Base-by-base conservation (phyloP, 2,797 vertebrate species). In the Strix occidentalis region DNA sequence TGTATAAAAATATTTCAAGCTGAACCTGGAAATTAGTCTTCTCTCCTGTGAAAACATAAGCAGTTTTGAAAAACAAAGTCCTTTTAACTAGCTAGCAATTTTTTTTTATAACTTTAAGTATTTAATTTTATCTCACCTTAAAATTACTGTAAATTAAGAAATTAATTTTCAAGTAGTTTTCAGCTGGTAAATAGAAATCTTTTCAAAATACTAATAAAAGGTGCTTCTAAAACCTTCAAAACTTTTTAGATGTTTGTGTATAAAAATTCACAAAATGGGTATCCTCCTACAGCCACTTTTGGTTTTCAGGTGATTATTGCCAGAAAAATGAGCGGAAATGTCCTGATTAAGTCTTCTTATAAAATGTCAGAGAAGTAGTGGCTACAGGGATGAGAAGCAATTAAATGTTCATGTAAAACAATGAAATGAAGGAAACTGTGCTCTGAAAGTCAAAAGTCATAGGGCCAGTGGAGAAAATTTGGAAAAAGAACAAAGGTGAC, bases 361-460 rank as follows among this genome's bases (percentile, higher is more conserved):
- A 84, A 93, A 95, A 95, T 92, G 84, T 77, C 88, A 95, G 60
- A 56, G 41, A 89, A 88, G 48, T n/a, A 86, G 70, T 0, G 0
- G 93, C 95, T 90, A 43, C 63, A 84, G 43, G 31, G 84, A 77
- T 70, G 19, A 95, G 74, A 90, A 89, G 70, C 14, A 95, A 96
- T 93, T 91, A 97, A 89, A 89, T 77, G 19, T 80, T 93, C 80
- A 77, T 65, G 68, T 66, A 66, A 94, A 94, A 95, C n/a, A 87
- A 88, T 90, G 19, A 60, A 76, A 89, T 28, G 41, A 29, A 79
- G 25, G 26, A 94, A 93, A 77, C 19, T 58, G 12, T 63, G 46
- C 39, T 82, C 50, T 72, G 60, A 84, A 95, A 96, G 69, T 50
- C 83, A 88, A 63, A 96, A 95, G 77, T 41, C 93, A 70, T 5